Percentiles rank a stretch among this genome's conserved stretches.
These are phyloP conservation scores for Ctenoplectra terminalis DNA, from an alignment of 1,140 invertebrate species.

Conservation along the genomic window DNA sequence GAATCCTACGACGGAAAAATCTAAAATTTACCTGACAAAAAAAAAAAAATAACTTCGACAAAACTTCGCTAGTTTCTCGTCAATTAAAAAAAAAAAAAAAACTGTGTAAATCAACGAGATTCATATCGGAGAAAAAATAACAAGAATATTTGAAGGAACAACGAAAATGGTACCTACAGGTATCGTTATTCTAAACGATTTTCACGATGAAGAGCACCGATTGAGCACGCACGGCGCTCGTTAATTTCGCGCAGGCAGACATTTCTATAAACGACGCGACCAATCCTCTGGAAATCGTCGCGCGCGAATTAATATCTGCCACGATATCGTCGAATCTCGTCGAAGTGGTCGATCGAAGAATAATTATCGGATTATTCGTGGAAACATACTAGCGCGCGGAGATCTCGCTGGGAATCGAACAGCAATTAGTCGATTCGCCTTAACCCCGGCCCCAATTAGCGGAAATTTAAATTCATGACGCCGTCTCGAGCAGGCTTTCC, in stretches of 20 bases:
- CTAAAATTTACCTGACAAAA: background rate
- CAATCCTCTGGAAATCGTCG: background rate
- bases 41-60: background rate
- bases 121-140: background rate
- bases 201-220: background rate
- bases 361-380: slow-evolving; percentile 48
- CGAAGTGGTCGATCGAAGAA: slow-evolving; percentile 29
- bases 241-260: background rate
- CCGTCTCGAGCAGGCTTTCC: slow-evolving; percentile 1
- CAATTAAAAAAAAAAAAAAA: background rate
- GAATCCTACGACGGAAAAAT: background rate
- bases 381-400: slow-evolving; percentile 27
- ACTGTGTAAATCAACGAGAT: background rate
- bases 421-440: slow-evolving; percentile 43
- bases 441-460: slow-evolving; percentile 33
- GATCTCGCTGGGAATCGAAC: slow-evolving; percentile 32
- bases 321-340: slow-evolving; percentile 27
- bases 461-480: slow-evolving; percentile 59
- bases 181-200: background rate
- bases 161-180: too few species aligned
- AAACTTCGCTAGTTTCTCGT: background rate
- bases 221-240: slow-evolving; percentile 10
- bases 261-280: slow-evolving; percentile 32
- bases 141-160: background rate
- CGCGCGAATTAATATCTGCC: slow-evolving; percentile 30